Percentiles rank a stretch among this genome's conserved stretches.
Evolutionary conservation across 92 coral and sea anemone species (phyloP).

Genomic region (Actinernus sp.): DNA sequence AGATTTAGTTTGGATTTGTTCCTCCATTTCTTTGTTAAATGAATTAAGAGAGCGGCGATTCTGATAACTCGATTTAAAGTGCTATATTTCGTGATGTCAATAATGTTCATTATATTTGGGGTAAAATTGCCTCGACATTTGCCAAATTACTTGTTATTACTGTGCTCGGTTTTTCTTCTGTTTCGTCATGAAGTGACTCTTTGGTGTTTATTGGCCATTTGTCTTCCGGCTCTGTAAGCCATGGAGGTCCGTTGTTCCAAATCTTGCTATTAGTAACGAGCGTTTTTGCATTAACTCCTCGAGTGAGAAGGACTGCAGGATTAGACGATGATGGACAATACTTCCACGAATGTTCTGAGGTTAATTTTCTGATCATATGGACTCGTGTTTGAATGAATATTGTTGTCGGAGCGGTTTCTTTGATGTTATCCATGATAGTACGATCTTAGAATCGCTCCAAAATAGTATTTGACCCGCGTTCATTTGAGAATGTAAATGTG

Average conservation of each 20-base stretch:
- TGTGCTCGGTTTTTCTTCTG: not conserved
- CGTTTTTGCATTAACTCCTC: constrained; percentile 14
- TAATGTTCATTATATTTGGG: constrained; percentile 38
- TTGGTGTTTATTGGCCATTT: constrained; percentile 44
- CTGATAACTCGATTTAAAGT: constrained; percentile 28
- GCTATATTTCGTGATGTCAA: constrained; percentile 46
- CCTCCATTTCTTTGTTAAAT: constrained; percentile 14
- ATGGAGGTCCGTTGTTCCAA: constrained; percentile 49
- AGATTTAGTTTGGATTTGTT: constrained; percentile 9
- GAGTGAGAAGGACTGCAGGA: constrained; percentile 39
- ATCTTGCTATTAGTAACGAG: constrained; percentile 15
- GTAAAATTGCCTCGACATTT: constrained; percentile 9
- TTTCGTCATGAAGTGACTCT: not conserved
- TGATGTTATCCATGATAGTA: constrained; percentile 22
- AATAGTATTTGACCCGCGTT: constrained; percentile 13
- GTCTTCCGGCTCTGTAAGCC: constrained; percentile 32
- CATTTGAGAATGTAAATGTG: constrained; percentile 1
- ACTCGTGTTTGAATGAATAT: constrained; percentile 43
- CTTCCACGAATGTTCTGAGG: constrained; percentile 24
- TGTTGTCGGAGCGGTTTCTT: constrained; percentile 13
- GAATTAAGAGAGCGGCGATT: constrained; percentile 31
- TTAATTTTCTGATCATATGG: constrained; percentile 35
- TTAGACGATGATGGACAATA: constrained; percentile 26
- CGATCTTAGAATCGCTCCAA: constrained; percentile 61
- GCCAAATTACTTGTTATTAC: constrained; percentile 7